Percentiles rank a stretch among this genome's conserved stretches.
Conservation (phyloP, 2,797 vertebrate genomes). For the Tolypeutes matacus region DNA sequence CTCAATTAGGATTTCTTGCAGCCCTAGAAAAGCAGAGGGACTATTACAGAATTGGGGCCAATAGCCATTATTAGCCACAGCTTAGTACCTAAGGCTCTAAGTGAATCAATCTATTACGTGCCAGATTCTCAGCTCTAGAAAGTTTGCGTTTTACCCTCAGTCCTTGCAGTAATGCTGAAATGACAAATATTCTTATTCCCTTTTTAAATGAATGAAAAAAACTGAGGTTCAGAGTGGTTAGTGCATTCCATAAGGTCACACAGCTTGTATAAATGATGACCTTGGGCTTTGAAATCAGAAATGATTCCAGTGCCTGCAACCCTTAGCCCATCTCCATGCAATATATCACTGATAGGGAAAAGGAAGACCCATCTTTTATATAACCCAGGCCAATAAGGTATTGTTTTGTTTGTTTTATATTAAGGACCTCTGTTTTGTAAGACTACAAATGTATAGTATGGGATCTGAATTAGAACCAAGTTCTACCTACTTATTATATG, state of each 20-base stretch:
- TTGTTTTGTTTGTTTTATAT: neutral
- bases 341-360: neutral
- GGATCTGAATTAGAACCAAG: neutral
- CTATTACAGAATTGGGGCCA: neutral
- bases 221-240: neutral
- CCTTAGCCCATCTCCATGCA: neutral
- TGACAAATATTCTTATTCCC: neutral
- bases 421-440: neutral
- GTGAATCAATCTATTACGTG: neutral
- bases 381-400: neutral
- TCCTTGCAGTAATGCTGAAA: neutral
- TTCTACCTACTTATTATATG: neutral
- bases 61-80: neutral
- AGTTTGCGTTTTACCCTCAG: neutral
- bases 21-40: neutral
- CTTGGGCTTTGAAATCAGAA: neutral
- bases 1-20: neutral
- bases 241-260: neutral
- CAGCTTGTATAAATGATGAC: neutral
- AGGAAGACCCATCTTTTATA: neutral
- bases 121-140: neutral
- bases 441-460: neutral
- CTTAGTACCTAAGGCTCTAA: neutral
- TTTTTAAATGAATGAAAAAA: neutral
- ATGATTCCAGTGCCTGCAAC: neutral